Evolutionary conservation across 1,140 invertebrate species (phyloP).

Genomic region (Heliothis subflexa): DNA sequence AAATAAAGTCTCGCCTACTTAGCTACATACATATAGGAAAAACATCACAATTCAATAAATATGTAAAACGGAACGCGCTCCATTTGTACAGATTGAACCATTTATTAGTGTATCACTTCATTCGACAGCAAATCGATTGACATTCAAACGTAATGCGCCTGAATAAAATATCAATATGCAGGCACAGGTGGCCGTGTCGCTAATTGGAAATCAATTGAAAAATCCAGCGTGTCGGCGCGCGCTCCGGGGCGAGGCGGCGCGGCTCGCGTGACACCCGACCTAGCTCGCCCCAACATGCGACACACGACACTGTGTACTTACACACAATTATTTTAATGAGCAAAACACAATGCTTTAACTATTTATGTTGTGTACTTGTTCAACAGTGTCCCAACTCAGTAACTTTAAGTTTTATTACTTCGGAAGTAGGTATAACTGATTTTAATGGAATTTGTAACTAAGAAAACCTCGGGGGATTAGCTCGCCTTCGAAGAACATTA

Average conservation of each 20-base stretch:
- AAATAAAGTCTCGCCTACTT: too few species aligned
- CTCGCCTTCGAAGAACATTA: constrained; percentile 9
- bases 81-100: constrained; percentile 16
- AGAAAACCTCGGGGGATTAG: constrained; percentile 24
- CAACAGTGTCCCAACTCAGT: not conserved
- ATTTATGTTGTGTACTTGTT: constrained; percentile 36
- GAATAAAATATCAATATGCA: constrained; percentile 29
- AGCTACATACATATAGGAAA: not conserved
- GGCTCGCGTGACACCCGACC: not conserved
- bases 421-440: constrained; percentile 38
- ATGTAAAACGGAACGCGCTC: not conserved
- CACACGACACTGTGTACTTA: constrained; percentile 5
- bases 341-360: constrained; percentile 9
- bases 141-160: constrained; percentile 26
- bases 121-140: constrained; percentile 12
- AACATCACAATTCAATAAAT: not conserved
- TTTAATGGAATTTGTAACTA: constrained; percentile 39
- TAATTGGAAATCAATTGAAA: constrained; percentile 43
- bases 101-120: constrained; percentile 29
- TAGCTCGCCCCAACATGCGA: constrained; percentile 17
- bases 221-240: not conserved
- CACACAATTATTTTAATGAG: constrained; percentile 9
- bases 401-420: constrained; percentile 37
- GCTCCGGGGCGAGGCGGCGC: not conserved
- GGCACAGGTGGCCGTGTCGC: constrained; percentile 16